Percentiles rank a stretch among this genome's conserved stretches.
Evolutionary conservation across 2,888 invertebrate species (phyloP).

Genomic region (Drosophila peninsularis): DNA sequence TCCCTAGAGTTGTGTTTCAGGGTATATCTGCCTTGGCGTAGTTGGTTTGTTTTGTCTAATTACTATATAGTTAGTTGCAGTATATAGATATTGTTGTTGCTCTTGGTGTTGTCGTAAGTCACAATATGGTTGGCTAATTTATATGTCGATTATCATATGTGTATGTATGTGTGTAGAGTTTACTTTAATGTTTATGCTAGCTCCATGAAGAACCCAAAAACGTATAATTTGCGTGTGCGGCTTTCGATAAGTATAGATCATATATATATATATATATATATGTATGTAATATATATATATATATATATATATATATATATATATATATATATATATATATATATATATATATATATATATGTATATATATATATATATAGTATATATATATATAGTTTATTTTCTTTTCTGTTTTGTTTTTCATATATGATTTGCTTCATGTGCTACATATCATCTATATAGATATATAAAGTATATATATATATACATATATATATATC

Average conservation of each 20-base stretch:
- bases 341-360: background rate
- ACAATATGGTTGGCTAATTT: slow-evolving; percentile 77
- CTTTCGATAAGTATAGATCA: slow-evolving; percentile 15
- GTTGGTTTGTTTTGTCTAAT: slow-evolving; percentile 48
- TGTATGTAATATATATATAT: background rate
- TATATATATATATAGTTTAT: slow-evolving; percentile 2
- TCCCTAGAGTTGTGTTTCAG: slow-evolving; percentile 27
- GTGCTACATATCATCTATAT: slow-evolving; percentile 27
- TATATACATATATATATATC: background rate
- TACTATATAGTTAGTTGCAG: slow-evolving; percentile 61
- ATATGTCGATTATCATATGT: slow-evolving; percentile 27
- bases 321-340: too few relatives aligned
- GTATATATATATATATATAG: too few relatives aligned
- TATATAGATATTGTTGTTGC: slow-evolving; percentile 34
- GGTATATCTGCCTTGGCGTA: slow-evolving; percentile 55
- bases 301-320: too few relatives aligned
- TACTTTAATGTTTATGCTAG: slow-evolving; percentile 26
- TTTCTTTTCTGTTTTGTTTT: slow-evolving; percentile 18
- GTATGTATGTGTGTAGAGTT: slow-evolving; percentile 17
- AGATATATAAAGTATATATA: background rate
- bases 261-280: background rate
- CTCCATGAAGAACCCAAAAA: slow-evolving; percentile 5
- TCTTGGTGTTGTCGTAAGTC: slow-evolving; percentile 61
- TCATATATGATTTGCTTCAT: slow-evolving; percentile 15
- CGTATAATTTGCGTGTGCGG: slow-evolving; percentile 31